A percentile compares a stretch with the other conserved stretches of the same genome.
phyloP scores from a whole-genome alignment of 1,140 invertebrate species.

The Prorops nasuta region DNA sequence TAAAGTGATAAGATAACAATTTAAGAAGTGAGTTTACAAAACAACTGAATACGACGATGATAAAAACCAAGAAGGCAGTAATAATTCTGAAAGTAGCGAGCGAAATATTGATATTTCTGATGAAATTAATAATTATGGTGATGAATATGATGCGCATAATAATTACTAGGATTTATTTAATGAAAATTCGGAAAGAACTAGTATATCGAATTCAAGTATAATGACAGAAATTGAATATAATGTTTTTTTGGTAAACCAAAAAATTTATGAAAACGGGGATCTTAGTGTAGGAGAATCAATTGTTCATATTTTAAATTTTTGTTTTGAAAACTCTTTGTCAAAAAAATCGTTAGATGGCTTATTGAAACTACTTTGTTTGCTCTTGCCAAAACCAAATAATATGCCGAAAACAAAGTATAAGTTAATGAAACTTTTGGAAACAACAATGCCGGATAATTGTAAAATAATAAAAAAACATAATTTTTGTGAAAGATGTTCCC shows the following conservation, averaged over 20 bases:
- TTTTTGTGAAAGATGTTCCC: slow-evolving; percentile 18
- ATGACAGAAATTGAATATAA: not conserved
- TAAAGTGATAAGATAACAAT: no score
- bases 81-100: no score
- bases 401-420: slow-evolving; percentile 10
- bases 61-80: no score
- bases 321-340: not conserved
- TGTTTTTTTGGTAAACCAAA: not conserved
- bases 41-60: no score
- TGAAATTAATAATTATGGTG: no score
- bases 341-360: slow-evolving; percentile 7
- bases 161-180: no score
- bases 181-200: no score
- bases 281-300: not conserved
- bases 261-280: not conserved
- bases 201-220: no score
- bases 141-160: no score
- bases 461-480: slow-evolving; percentile 13
- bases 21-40: no score
- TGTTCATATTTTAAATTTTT: not conserved
- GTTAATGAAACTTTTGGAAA: slow-evolving; percentile 7
- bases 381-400: slow-evolving; percentile 7
- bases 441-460: not conserved
- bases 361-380: not conserved
- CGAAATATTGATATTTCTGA: no score